phyloP scores from a whole-genome alignment of 2,888 invertebrate species.

The Pemphredon lugubris region DNA sequence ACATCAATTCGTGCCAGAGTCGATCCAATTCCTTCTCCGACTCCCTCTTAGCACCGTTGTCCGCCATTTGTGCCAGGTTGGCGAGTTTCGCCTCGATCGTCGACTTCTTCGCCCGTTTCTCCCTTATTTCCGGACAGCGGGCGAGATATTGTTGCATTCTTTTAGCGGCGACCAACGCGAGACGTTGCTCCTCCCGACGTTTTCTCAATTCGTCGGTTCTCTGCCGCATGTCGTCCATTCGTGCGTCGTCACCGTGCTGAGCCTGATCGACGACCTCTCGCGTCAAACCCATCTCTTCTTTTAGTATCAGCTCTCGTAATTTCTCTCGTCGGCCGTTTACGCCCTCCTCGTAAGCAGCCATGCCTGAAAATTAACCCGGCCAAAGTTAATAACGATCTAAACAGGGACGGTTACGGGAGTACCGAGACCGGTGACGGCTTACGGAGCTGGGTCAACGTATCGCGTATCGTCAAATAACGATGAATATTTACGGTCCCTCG shows the following conservation, averaged over 20 bases:
- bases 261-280: constrained; percentile 83
- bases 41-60: constrained; percentile 82
- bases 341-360: constrained; percentile 81
- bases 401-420: neutral
- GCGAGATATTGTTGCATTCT: constrained; percentile 44
- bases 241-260: constrained; percentile 82
- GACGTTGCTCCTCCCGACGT: constrained; percentile 83
- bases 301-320: constrained; percentile 77
- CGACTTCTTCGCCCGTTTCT: constrained; percentile 3
- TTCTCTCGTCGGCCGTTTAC: constrained; percentile 81
- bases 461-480: too few species aligned
- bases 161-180: constrained; percentile 71
- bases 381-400: neutral
- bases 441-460: too few species aligned
- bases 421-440: neutral
- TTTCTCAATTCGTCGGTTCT: constrained; percentile 81
- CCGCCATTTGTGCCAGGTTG: constrained; percentile 48
- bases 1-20: constrained; percentile 85
- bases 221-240: constrained; percentile 82
- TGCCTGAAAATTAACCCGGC: constrained; percentile 70
- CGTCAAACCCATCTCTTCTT: constrained; percentile 82
- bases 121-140: constrained; percentile 13
- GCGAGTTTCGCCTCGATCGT: constrained; percentile 42
- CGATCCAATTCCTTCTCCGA: constrained; percentile 83
- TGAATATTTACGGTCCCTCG: too few species aligned